These are phyloP conservation scores for Coleophora flavipennella DNA, from an alignment of 2,888 invertebrate species.

Conservation along the genomic window DNA sequence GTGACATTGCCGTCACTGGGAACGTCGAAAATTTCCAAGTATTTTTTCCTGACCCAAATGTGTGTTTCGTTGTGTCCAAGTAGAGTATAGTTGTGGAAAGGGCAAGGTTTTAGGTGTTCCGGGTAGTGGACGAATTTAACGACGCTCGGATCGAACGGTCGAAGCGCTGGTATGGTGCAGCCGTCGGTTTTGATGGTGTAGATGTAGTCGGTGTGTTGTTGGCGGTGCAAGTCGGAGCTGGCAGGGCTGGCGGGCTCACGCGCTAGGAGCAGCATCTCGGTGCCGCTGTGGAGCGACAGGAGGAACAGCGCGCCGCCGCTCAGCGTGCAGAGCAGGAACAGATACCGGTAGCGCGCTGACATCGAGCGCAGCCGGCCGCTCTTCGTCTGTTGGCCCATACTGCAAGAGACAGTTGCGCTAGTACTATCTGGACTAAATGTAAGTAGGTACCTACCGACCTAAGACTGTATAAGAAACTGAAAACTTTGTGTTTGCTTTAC, in stretches of 20 bases:
- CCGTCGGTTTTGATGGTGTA: constrained; percentile 76
- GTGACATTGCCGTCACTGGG: constrained; percentile 48
- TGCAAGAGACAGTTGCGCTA: constrained; percentile 26
- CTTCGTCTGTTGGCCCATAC: constrained; percentile 39
- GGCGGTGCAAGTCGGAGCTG: constrained; percentile 18
- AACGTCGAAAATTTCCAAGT: constrained; percentile 62
- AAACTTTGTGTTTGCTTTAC: no score
- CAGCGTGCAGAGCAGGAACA: constrained; percentile 42
- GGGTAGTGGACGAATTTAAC: constrained; percentile 66
- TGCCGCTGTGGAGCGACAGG: constrained; percentile 41
- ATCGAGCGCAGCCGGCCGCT: constrained; percentile 24
- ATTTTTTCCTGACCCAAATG: constrained; percentile 65
- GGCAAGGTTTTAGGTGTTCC: constrained; percentile 62
- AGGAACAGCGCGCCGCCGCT: constrained; percentile 48
- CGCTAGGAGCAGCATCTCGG: constrained; percentile 35
- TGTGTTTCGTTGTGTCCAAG: constrained; percentile 73
- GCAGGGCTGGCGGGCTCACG: constrained; percentile 21
- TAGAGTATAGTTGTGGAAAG: constrained; percentile 61
- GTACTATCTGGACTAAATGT: no score
- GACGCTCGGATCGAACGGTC: constrained; percentile 73
- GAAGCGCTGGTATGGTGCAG: constrained; percentile 77
- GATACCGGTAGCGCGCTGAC: constrained; percentile 41
- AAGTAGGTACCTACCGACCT: no score
- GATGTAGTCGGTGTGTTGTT: constrained; percentile 25
- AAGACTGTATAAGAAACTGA: no score